phyloP scores from a whole-genome alignment of 2,797 vertebrate genomes.

The Leptodactylus fallax region DNA sequence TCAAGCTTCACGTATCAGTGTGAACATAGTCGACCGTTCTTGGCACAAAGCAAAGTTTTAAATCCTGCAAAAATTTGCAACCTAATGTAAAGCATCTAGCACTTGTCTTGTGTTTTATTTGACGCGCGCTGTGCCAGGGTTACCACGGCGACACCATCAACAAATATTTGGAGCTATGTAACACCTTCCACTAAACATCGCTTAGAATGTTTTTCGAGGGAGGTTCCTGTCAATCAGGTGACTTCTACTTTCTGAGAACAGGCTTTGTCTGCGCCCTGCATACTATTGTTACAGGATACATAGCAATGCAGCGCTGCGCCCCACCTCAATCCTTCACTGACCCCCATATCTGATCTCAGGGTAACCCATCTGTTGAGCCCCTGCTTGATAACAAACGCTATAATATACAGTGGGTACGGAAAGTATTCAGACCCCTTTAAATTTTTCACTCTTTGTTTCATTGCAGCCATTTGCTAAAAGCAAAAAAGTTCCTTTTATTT shows the following conservation, averaged over 20 bases:
- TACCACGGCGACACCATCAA: constrained; percentile 84
- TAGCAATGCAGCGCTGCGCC: neutral
- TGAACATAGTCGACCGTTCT: neutral
- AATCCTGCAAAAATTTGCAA: constrained; percentile 17
- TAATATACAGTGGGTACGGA: too few relatives aligned
- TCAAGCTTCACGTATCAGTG: neutral
- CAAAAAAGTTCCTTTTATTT: too few relatives aligned
- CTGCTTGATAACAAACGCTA: too few relatives aligned
- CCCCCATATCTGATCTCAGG: neutral
- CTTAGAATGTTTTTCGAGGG: constrained; percentile 86
- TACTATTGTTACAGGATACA: neutral
- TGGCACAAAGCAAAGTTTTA: neutral
- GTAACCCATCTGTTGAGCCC: neutral
- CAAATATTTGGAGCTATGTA: constrained; percentile 92
- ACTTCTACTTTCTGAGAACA: constrained; percentile 75
- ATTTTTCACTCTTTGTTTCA: too few relatives aligned
- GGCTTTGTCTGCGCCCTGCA: constrained; percentile 70
- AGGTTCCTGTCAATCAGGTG: constrained; percentile 76
- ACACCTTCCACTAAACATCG: constrained; percentile 89
- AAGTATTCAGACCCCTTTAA: too few relatives aligned
- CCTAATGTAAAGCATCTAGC: constrained; percentile 59
- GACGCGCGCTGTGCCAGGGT: constrained; percentile 80
- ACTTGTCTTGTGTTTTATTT: constrained; percentile 75
- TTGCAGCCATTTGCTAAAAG: too few relatives aligned
- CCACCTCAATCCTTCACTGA: neutral